Percentiles rank a stretch among this genome's conserved stretches.
These are phyloP conservation scores for Brachymystax lenok DNA, from an alignment of 2,797 vertebrate genomes.

Conservation along the genomic window DNA sequence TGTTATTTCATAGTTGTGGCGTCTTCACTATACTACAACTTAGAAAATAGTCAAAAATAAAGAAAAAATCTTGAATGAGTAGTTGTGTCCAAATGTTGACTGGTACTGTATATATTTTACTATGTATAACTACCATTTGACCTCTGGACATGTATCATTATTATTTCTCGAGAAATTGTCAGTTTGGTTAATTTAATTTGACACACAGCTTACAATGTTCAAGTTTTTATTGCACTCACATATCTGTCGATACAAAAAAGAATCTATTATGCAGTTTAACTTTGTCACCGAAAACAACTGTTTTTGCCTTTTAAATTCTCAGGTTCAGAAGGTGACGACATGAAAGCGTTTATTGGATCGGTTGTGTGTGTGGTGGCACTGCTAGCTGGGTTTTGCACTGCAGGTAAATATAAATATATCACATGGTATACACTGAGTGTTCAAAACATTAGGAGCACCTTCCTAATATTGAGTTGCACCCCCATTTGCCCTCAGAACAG, in stretches of 20 bases:
- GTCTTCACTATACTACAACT: too few relatives aligned
- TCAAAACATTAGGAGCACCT: too few relatives aligned
- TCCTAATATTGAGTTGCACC: too few relatives aligned
- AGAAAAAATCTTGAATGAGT: too few relatives aligned
- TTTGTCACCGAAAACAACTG: not conserved
- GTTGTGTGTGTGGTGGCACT: conserved; percentile 48
- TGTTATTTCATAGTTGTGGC: too few relatives aligned
- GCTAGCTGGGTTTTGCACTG: conserved; percentile 33
- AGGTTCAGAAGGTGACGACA: conserved; percentile 39
- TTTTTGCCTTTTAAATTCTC: conserved; percentile 23
- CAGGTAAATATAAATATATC: conserved; percentile 65
- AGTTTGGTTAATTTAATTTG: not conserved
- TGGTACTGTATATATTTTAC: too few relatives aligned
- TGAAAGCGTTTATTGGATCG: conserved; percentile 45
- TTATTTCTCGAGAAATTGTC: not conserved
- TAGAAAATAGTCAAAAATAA: too few relatives aligned
- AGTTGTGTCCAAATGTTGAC: too few relatives aligned
- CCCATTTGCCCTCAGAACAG: too few relatives aligned
- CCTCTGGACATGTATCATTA: not conserved
- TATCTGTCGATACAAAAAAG: not conserved
- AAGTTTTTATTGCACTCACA: not conserved
- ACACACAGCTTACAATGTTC: not conserved
- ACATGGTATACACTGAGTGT: not conserved
- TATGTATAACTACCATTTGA: too few relatives aligned
- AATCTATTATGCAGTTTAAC: not conserved